Percentiles rank a stretch among this genome's conserved stretches.
Conservation (phyloP, 1,140 invertebrate species). For the Adelges cooleyi region DNA sequence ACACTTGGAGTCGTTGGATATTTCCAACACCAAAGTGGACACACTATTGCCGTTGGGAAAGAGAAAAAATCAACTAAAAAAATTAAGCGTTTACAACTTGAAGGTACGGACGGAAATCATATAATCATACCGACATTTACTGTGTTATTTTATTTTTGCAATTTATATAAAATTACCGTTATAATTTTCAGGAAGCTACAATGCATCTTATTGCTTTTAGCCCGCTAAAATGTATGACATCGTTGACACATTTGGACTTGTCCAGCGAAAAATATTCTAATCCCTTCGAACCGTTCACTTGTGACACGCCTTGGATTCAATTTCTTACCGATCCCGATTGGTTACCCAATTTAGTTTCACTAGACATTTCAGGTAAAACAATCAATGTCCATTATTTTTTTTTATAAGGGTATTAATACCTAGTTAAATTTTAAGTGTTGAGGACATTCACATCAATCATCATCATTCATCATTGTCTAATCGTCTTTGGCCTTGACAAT, state of each 20-base stretch:
- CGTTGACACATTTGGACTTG: slow-evolving; percentile 52
- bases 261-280: slow-evolving; percentile 48
- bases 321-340: slow-evolving; percentile 41
- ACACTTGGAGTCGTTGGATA: slow-evolving; percentile 54
- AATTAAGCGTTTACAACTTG: slow-evolving; percentile 54
- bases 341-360: slow-evolving; percentile 49
- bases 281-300: slow-evolving; percentile 40
- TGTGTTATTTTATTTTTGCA: no score
- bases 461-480: no score
- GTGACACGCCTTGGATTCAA: slow-evolving; percentile 41
- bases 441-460: no score
- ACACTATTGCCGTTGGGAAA: slow-evolving; percentile 53
- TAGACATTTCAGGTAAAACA: slow-evolving; percentile 61
- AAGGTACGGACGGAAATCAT: slow-evolving; percentile 39
- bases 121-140: no score
- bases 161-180: no score
- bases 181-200: slow-evolving; percentile 6
- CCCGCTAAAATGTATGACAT: slow-evolving; percentile 37
- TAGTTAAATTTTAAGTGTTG: no score
- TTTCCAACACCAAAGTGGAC: slow-evolving; percentile 55
- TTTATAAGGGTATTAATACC: no score
- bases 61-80: slow-evolving; percentile 50
- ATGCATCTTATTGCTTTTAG: slow-evolving; percentile 19
- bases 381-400: no score
- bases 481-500: no score